Conservation (phyloP, 2,797 vertebrate genomes). For the Rhinella marina region DNA sequence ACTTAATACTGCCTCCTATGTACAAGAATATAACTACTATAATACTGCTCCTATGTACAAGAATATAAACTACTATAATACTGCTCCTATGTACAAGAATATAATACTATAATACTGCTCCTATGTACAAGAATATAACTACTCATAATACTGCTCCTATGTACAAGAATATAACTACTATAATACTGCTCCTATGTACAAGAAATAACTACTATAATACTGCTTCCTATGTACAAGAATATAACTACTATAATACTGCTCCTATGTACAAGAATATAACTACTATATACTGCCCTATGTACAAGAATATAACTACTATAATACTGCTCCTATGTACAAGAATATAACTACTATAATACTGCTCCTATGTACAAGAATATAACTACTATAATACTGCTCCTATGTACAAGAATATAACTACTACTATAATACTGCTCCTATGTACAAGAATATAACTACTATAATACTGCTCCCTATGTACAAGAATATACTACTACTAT, state of each 20-base stretch:
- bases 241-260: not conserved
- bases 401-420: not conserved
- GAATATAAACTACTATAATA: not conserved
- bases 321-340: not conserved
- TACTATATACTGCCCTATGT: not conserved
- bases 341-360: constrained; percentile 1
- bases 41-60: not conserved
- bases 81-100: too few species aligned
- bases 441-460: too few species aligned
- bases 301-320: too few species aligned
- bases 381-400: not conserved
- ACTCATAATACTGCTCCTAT: too few species aligned
- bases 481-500: not conserved
- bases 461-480: too few species aligned
- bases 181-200: not conserved
- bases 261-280: too few species aligned
- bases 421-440: not conserved
- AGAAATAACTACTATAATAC: too few species aligned
- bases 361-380: not conserved
- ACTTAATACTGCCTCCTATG: too few species aligned
- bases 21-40: not conserved
- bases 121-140: too few species aligned
- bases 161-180: too few species aligned
- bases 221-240: not conserved
- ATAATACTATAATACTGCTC: too few species aligned